Conservation (phyloP, 2,113 vertebrate genomes). For the Tonatia bakeri region DNA sequence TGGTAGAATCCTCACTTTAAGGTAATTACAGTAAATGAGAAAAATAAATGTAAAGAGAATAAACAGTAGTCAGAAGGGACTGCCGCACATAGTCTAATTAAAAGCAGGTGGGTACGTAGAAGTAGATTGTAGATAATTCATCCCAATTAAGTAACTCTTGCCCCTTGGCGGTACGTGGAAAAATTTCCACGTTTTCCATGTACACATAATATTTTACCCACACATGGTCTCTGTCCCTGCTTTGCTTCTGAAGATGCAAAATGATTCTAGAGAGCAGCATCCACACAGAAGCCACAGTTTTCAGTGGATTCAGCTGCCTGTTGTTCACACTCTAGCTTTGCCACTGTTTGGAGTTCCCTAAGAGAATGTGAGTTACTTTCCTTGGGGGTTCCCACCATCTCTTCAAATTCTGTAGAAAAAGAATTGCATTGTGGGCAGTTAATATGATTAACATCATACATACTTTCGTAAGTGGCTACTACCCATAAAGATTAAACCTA, state of each 20-base stretch:
- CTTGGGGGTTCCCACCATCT: background rate
- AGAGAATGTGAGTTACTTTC: background rate
- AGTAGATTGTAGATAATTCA: background rate
- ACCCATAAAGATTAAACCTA: background rate
- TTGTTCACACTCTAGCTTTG: background rate
- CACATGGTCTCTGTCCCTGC: rapidly evolving
- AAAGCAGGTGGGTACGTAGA: background rate
- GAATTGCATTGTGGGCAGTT: background rate
- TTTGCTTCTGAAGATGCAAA: background rate
- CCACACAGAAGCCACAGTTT: background rate
- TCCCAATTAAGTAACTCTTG: background rate
- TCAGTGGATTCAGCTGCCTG: background rate
- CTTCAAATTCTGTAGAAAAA: background rate
- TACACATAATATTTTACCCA: background rate
- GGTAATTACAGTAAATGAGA: background rate
- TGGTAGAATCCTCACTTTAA: background rate
- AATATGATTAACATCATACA: background rate
- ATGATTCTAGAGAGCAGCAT: background rate
- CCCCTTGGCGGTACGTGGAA: background rate
- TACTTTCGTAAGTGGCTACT: background rate
- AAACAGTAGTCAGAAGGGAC: background rate
- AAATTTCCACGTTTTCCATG: background rate
- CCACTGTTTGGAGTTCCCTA: background rate
- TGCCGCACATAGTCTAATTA: background rate
- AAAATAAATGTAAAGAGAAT: background rate